phyloP scores from a whole-genome alignment of 2,888 invertebrate genomes.

The Ptychoptera contaminata region DNA sequence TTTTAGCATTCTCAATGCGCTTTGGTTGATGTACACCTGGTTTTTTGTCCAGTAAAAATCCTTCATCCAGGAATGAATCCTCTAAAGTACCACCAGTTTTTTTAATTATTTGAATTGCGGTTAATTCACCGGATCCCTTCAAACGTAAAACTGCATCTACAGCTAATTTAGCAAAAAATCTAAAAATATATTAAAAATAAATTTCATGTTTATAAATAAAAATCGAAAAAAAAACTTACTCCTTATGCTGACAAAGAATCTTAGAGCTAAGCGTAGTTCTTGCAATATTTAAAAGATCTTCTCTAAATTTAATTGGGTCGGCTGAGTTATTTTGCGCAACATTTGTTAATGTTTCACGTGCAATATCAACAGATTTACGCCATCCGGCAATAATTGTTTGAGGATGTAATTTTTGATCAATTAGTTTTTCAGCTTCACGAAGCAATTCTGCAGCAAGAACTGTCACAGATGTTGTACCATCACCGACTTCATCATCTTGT shows the following conservation, averaged over 20 bases:
- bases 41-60: constrained; percentile 91
- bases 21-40: constrained; percentile 97
- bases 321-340: constrained; percentile 71
- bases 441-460: constrained; percentile 81
- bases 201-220: neutral
- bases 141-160: constrained; percentile 91
- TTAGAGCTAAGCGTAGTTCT: constrained; percentile 96
- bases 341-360: constrained; percentile 63
- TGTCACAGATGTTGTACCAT: constrained; percentile 99
- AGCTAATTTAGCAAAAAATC: constrained; percentile 81
- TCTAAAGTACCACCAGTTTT: constrained; percentile 84
- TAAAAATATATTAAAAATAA: constrained; percentile 13
- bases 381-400: constrained; percentile 96
- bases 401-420: constrained; percentile 91
- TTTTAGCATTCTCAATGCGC: constrained; percentile 79
- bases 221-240: constrained; percentile 32
- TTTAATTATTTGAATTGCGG: constrained; percentile 95
- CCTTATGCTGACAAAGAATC: constrained; percentile 93
- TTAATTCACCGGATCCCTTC: constrained; percentile 88
- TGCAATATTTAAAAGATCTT: constrained; percentile 91
- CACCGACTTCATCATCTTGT: constrained; percentile 98
- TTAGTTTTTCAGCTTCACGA: constrained; percentile 85
- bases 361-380: constrained; percentile 74
- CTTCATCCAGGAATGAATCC: constrained; percentile 92
- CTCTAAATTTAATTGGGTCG: constrained; percentile 59